Evolutionary conservation across 2,888 invertebrate genomes (phyloP), one percentile per base, ranked within the genome.

Genomic region (Metallyticus violacea): DNA sequence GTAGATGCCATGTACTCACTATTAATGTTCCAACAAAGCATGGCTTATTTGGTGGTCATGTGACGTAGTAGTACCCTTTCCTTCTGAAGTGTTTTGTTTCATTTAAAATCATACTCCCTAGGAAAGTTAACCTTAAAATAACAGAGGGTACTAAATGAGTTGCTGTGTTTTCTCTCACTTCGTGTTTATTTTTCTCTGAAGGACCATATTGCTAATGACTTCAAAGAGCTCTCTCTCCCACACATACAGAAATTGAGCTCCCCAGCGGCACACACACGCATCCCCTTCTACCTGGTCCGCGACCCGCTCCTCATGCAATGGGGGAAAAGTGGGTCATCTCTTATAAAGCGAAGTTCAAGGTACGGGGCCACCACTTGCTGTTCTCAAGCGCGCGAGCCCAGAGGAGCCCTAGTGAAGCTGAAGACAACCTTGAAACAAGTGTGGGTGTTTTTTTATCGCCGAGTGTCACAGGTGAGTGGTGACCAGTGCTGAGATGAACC

Each of bases 271-370:
- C 22, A 62, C 22, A 62, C 40, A 62, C 40, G 40, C 40, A 62
- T 3, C 40, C 40, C 40, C 40, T 62, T 62, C 40, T 62, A 62
- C 40, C 15, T 62, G 40, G n/a, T 62, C 40, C 40, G 40, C 40
- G 40, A 62, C 40, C 40, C 40, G 40, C 40, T 62, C 40, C 40
- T 62, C 40, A 62, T 62, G 15, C 40, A 62, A 26, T 81, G 7
- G 77, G n/a, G 30, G 81, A 76, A 86, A 96, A 94, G 95, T 96
- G 94, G 96, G 96, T 96, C 96, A 95, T 92, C 92, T 93, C 96
- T 96, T 96, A 96, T 95, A 96, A 94, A 94, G 93, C 95, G 27
- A 96, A 96, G 96, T 96, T 96, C 95, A 96, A 95, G 96, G 95
- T 95, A 94, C 94, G 92, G 90, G 88, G 6, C 26, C 62, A 76